Evolutionary conservation across 1,140 invertebrate genomes (phyloP), one percentile per base, ranked within the genome.

Genomic region (Lordiphosa collinella): DNA sequence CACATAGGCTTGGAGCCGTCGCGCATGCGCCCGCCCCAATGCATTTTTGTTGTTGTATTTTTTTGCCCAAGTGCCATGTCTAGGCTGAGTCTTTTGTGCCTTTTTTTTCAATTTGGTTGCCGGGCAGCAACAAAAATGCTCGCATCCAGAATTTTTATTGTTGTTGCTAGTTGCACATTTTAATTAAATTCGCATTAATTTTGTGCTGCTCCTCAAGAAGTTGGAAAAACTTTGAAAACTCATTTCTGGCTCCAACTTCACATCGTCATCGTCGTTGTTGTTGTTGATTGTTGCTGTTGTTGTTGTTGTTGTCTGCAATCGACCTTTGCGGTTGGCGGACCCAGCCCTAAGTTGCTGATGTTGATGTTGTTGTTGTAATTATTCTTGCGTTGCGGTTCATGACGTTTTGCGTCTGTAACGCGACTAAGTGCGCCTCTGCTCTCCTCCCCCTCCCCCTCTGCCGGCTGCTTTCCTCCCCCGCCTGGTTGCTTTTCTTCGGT

Each of bases 121-220:
- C 48, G 69, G 34, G 64, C 54, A 65, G 48, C 64, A 80, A 59
- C 75, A 64, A 61, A 61, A 80, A 80, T 80, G 75, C 70, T 80
- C 65, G 80, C 75, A 63, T 67, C 47, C 55, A 78, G 78, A 84
- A 82, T 84, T 70, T 55, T 70, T 67, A 40, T 62, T 66, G 60
- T 12, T 54, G 66, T 82, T 82, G 79, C 72, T 85, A 73, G 76
- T 82, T 82, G 76, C 76, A 82, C 78, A 84, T 84, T 84, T 84
- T 84, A 84, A 84, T 84, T 84, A 84, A 85, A 84, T 84, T 84
- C 78, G 79, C 78, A 84, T 84, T 84, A 84, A 84, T 67, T 84
- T 84, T 65, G 57, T 63, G 58, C 55, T 65, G 54, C 32, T 56
- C 73, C 68, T 64, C 54, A 54, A 38, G 9, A 51, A 62, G 66